Percentiles rank a stretch among this genome's conserved stretches.
Conservation (phyloP, 2,888 invertebrate species). For the Agrotis exclamationis region DNA sequence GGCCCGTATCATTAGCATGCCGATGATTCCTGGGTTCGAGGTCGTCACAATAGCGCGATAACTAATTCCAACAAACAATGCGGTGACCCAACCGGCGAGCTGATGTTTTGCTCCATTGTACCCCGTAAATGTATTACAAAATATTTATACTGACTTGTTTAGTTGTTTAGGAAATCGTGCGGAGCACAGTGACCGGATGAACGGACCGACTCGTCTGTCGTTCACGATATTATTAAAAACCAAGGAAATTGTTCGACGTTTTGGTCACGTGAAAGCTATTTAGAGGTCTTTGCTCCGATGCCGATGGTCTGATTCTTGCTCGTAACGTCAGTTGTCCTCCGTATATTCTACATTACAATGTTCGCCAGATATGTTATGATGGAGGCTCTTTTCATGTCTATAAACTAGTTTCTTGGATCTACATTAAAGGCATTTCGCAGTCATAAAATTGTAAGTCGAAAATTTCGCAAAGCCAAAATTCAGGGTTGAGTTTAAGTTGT, state of each 20-base stretch:
- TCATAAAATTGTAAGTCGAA: conserved; percentile 8
- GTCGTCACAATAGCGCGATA: conserved; percentile 64
- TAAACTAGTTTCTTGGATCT: conserved; percentile 12
- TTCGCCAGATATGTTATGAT: conserved; percentile 11
- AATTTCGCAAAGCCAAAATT: conserved; percentile 41
- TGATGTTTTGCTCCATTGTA: conserved; percentile 77
- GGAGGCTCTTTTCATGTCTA: not conserved
- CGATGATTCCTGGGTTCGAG: conserved; percentile 62
- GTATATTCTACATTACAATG: conserved; percentile 12
- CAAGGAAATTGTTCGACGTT: conserved; percentile 39
- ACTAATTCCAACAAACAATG: conserved; percentile 73
- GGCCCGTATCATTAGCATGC: conserved; percentile 55
- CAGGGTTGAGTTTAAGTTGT: conserved; percentile 20
- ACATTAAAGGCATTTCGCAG: conserved; percentile 10
- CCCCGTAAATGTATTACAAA: conserved; percentile 75
- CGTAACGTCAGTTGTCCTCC: conserved; percentile 28
- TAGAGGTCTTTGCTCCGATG: conserved; percentile 45
- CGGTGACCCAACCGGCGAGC: conserved; percentile 72
- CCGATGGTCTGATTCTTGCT: conserved; percentile 27
- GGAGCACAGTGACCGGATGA: conserved; percentile 56
- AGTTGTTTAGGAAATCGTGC: conserved; percentile 66
- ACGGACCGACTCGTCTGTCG: conserved; percentile 30
- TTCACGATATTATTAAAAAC: conserved; percentile 49
- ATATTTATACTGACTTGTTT: conserved; percentile 76
- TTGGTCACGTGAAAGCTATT: conserved; percentile 46